Percentiles rank a stretch among this genome's conserved stretches.
Evolutionary conservation across 2,113 vertebrate genomes (phyloP).

Genomic region (Calidris pygmaea): DNA sequence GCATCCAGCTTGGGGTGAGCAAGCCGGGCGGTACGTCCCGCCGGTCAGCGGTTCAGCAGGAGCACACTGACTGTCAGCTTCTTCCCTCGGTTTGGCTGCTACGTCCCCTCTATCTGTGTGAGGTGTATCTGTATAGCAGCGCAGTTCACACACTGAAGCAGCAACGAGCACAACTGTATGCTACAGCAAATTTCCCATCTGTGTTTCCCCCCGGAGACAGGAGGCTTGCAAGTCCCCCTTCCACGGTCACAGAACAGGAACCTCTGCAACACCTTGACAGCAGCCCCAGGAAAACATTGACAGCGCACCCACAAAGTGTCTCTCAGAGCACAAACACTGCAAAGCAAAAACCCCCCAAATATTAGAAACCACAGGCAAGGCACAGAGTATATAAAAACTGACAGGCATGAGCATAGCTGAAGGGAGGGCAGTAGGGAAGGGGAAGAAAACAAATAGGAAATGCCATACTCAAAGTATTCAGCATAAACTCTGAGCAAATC

Average conservation of each 20-base stretch:
- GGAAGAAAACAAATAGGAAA: constrained; percentile 54
- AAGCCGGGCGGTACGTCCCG: not conserved
- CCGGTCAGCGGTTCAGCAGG: accelerated
- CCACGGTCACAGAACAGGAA: not conserved
- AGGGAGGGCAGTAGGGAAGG: not conserved
- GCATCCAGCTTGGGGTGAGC: not conserved
- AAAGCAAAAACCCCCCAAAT: not conserved
- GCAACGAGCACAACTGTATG: not conserved
- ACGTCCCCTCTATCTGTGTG: accelerated
- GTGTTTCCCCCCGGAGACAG: not conserved
- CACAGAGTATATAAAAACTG: not conserved
- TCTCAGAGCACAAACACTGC: not conserved
- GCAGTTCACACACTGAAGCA: not conserved
- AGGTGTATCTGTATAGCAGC: accelerated
- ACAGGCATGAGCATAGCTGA: not conserved
- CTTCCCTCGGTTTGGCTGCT: not conserved
- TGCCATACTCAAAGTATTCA: constrained; percentile 7
- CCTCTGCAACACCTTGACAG: not conserved
- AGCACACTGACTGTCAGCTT: accelerated
- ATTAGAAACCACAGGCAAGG: not conserved
- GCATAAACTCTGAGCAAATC: constrained; percentile 7
- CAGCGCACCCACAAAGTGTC: not conserved
- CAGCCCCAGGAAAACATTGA: not conserved
- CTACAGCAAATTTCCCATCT: not conserved
- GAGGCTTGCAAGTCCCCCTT: not conserved